Evolutionary conservation across 2,113 vertebrate species (phyloP), one percentile per base, ranked within the genome.

Genomic region (Bubo bubo): DNA sequence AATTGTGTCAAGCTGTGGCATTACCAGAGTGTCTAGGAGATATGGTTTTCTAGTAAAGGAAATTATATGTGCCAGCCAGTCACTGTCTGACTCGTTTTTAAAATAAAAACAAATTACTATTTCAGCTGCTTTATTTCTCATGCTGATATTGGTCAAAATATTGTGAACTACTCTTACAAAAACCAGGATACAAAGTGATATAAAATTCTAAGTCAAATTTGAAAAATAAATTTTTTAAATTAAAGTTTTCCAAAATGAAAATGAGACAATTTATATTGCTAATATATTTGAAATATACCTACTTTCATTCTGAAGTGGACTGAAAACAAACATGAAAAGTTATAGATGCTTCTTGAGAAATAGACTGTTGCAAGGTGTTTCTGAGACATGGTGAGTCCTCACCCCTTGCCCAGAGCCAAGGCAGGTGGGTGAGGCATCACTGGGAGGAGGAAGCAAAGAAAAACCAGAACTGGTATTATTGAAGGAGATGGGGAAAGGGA

Each of bases 11-110:
- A 91, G 70, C 84, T 91, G 87, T 71, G 58, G 52, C 43, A 43
- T 73, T 94, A 93, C 77, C 77, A 84, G 60, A 12, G 13, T 21
- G 35, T 72, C 66, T 76, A 88, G 72, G 52, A 96, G 80, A 79
- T 16, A 68, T 14, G 34, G 62, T 87, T 94, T 93, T 91, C 95
- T 94, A 96, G 80, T 75, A 85, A 93, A 90, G 91, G 87, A 85
- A 94, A 79, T 72, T 8, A 14, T 19, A 50, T 23, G 55, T 91
- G 68, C 64, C 68, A 95, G 41, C 12, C 20, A 83, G 58, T 83
- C 50, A 27, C 82, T 70, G 47, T 77, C 76, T 94, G 55, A 63
- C 7, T 77, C 53, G 12, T 91, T 92, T 95, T 94, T 58, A 77
- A 94, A 95, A 91, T 26, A 70, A 86, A 90, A 90, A 17, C 12